phyloP scores from a whole-genome alignment of 2,888 invertebrate species.

The Chrysomela aeneicollis region DNA sequence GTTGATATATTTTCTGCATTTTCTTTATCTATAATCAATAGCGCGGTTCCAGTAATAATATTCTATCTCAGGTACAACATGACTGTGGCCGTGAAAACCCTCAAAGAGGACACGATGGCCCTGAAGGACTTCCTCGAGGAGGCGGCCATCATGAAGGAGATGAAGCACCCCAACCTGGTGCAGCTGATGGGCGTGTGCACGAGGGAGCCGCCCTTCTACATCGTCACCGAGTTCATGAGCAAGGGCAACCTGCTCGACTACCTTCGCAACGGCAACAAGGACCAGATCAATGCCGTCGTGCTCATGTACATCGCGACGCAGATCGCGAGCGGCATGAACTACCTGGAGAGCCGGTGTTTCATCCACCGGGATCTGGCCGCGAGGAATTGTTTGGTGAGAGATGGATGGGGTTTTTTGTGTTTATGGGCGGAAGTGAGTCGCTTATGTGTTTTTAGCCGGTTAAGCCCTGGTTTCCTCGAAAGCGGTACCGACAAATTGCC shows the following conservation, averaged over 20 bases:
- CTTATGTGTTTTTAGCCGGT: too few species aligned
- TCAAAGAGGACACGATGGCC: slow-evolving; percentile 99
- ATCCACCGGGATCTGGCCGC: slow-evolving; percentile 98
- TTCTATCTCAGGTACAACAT: slow-evolving; percentile 74
- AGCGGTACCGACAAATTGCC: too few species aligned
- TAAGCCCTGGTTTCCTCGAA: too few species aligned
- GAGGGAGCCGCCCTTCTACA: slow-evolving; percentile 98
- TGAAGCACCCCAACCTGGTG: slow-evolving; percentile 98
- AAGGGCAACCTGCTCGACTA: slow-evolving; percentile 98
- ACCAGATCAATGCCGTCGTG: slow-evolving; percentile 91
- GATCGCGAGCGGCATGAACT: slow-evolving; percentile 98
- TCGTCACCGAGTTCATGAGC: slow-evolving; percentile 99
- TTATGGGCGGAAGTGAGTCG: too few species aligned
- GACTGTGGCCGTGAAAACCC: slow-evolving; percentile 98
- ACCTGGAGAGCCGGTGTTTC: slow-evolving; percentile 93
- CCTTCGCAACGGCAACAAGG: slow-evolving; percentile 84
- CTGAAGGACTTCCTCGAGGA: slow-evolving; percentile 98
- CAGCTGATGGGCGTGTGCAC: slow-evolving; percentile 98
- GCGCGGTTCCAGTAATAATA: too few species aligned
- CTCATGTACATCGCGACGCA: slow-evolving; percentile 99
- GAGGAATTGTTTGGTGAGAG: slow-evolving; percentile 98
- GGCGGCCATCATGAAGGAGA: slow-evolving; percentile 99
- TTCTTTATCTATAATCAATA: too few species aligned
- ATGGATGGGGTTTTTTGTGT: too few species aligned
- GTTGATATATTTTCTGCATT: too few species aligned